Base-by-base conservation (phyloP, 2,113 vertebrate species). In the Campylomormyrus tamandua region DNA sequence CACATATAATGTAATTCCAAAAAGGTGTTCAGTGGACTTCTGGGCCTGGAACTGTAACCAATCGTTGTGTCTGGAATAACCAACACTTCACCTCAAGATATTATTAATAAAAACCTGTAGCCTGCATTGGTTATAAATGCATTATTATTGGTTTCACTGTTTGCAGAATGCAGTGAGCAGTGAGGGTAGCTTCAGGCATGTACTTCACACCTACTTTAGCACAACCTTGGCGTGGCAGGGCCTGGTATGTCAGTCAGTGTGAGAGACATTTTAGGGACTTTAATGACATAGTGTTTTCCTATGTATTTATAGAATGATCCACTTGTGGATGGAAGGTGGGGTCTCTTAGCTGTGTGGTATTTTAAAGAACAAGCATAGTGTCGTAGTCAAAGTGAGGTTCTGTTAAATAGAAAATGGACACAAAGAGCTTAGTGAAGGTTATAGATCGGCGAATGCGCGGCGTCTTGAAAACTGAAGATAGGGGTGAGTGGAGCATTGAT, bases 321-420 rank as follows among this genome's bases (percentile, higher is more conserved):
- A 62, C 45, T 88, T 66, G 42, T 52, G 88, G 27, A 80, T 49
- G n/a, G 66, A 15, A 70, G 88, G 88, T 48, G 66, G 88, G 48
- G 66, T 24, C 49, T 77, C n/a, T 5, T 80, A 8, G 21, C n/a
- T 19, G 21, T 80, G 66, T 35, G 45, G 58, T 6, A 8, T 48
- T 89, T 49, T 77, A 77, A 80, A 42, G 46, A 50, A 27, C 46
- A n/a, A 50, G 66, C 50, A 6, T 1, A 49, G 66, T 8, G 24
- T 17, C 45, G 3, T 7, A 77, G 46, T 89, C 56, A 13, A 15
- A 88, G 39, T 13, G 45, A 0, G 27, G 66, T 27, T 45, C 83
- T 0, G 83, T 27, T 50, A 27, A 50, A 86, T 21, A 24, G 21
- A 19, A 45, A 88, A 89, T 89, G 88, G 88, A 89, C 48, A 50